Conservation (phyloP, 92 coral and sea anemone genomes). For the Bergia puertoricense region DNA sequence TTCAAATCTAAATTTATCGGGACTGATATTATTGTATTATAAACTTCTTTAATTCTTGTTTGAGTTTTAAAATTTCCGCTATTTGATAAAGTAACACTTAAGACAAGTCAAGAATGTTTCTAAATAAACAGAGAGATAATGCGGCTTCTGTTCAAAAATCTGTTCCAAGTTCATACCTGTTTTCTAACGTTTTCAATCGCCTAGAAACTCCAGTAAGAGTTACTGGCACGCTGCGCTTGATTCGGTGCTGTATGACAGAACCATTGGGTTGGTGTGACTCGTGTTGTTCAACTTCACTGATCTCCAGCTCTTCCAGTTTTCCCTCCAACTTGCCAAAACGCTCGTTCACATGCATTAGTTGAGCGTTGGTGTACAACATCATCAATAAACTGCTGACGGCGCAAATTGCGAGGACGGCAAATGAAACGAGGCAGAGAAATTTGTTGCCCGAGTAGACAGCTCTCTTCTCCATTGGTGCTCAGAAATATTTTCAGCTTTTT, state of each 20-base stretch:
- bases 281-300: neutral
- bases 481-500: too few species aligned
- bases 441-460: neutral
- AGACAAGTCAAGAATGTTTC: too few species aligned
- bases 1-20: too few species aligned
- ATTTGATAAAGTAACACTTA: too few species aligned
- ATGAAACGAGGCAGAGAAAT: neutral
- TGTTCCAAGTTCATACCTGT: neutral
- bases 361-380: slow-evolving; percentile 11
- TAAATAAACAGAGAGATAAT: too few species aligned
- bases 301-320: neutral
- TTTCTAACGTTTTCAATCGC: neutral
- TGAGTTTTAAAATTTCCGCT: too few species aligned
- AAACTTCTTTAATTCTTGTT: too few species aligned
- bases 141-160: too few species aligned
- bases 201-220: slow-evolving; percentile 12
- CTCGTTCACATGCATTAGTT: slow-evolving; percentile 27
- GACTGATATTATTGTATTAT: too few species aligned
- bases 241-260: neutral
- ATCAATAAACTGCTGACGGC: neutral
- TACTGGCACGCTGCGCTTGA: neutral
- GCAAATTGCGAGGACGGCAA: slow-evolving; percentile 8
- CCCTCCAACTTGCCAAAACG: neutral
- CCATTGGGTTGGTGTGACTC: neutral
- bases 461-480: neutral